Evolutionary conservation across 2,797 vertebrate genomes (phyloP).

Genomic region (Muscicapa comitata): DNA sequence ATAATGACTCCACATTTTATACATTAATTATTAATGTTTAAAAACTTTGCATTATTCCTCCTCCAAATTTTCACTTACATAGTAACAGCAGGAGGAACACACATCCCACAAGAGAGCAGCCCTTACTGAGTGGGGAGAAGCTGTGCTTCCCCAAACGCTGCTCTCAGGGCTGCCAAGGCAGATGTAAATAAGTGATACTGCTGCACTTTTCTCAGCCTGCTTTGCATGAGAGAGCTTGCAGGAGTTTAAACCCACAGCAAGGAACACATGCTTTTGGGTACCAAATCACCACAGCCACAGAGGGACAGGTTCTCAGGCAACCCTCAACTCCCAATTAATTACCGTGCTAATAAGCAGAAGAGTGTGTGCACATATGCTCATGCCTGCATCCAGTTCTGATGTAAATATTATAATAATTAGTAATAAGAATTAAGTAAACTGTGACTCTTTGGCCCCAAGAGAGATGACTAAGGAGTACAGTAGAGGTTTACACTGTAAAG

Average conservation of each 20-base stretch:
- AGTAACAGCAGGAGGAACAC: neutral
- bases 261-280: neutral
- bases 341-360: neutral
- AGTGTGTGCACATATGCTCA: fast-evolving
- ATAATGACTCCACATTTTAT: neutral
- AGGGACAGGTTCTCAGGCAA: neutral
- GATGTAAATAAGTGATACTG: neutral
- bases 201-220: neutral
- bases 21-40: neutral
- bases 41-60: neutral
- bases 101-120: neutral
- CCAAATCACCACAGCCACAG: neutral
- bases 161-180: slow-evolving; percentile 24
- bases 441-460: neutral
- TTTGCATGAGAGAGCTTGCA: neutral
- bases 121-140: neutral
- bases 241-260: neutral
- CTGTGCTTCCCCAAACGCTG: neutral
- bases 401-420: neutral
- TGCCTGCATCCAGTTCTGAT: neutral
- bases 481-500: neutral
- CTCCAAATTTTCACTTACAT: neutral
- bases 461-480: neutral
- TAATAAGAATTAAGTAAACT: neutral
- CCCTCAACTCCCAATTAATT: neutral